phyloP scores from a whole-genome alignment of 2,113 vertebrate genomes.

The Brienomyrus longianalis region DNA sequence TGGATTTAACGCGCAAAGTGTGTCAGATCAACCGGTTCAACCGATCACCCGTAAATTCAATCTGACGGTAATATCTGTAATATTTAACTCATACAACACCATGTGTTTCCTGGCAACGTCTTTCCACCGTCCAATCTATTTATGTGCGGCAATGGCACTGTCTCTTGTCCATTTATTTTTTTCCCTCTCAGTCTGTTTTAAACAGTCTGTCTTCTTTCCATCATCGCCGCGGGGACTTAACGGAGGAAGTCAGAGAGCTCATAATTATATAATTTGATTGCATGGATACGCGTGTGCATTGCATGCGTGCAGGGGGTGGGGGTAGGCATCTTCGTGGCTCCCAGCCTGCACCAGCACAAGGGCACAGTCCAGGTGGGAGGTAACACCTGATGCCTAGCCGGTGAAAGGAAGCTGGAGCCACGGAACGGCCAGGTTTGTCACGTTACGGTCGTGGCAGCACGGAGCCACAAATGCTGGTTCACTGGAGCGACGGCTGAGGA shows the following conservation, averaged over 20 bases:
- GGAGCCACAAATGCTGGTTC: conserved; percentile 19
- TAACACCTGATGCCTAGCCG: conserved; percentile 20
- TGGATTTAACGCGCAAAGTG: not conserved
- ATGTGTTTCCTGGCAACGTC: conserved; percentile 10
- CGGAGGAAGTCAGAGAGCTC: conserved; percentile 21
- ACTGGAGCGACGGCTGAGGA: not conserved
- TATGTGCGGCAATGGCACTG: not conserved
- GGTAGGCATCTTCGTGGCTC: conserved; percentile 12
- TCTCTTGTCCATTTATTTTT: conserved; percentile 20
- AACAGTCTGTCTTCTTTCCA: conserved; percentile 42
- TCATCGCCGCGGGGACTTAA: conserved; percentile 38
- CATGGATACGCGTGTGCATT: conserved; percentile 6
- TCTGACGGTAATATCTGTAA: not conserved
- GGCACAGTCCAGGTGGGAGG: conserved; percentile 19
- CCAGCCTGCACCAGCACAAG: conserved; percentile 13
- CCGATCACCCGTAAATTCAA: not conserved
- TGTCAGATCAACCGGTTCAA: not conserved
- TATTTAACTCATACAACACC: not conserved
- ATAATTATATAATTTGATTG: conserved; percentile 9
- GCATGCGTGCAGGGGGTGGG: not conserved
- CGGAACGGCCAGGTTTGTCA: conserved; percentile 34
- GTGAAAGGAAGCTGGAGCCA: conserved; percentile 20
- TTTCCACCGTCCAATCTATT: conserved; percentile 2
- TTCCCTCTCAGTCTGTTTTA: conserved; percentile 25
- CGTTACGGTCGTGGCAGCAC: conserved; percentile 3